Conservation (phyloP, 2,113 vertebrate genomes). For the Rhabdomys dilectus region DNA sequence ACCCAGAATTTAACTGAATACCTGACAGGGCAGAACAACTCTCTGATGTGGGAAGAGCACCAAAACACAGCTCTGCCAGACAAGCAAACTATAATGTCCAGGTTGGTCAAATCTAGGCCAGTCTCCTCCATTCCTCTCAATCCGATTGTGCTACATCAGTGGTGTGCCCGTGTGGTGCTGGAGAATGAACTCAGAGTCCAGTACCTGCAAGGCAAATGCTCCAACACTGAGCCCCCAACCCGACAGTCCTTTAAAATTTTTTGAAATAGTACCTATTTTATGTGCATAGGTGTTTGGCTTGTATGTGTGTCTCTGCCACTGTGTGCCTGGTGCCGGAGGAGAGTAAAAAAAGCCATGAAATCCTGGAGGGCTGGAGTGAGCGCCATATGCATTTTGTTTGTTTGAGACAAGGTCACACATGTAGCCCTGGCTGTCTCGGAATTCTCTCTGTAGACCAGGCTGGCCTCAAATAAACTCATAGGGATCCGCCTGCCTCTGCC, state of each 20-base stretch:
- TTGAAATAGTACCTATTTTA: background rate
- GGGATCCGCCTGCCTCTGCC: background rate
- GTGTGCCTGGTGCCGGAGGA: background rate
- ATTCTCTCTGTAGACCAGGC: background rate
- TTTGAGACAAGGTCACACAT: background rate
- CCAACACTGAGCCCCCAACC: background rate
- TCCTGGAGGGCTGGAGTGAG: background rate
- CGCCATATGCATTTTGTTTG: background rate
- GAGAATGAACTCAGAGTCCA: background rate
- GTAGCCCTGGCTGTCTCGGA: background rate
- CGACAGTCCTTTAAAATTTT: background rate
- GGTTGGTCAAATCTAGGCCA: background rate
- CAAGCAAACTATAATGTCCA: fast-evolving
- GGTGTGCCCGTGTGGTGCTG: background rate
- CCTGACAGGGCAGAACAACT: background rate
- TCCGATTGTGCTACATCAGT: background rate
- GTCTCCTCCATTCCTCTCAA: background rate
- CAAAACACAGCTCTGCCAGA: background rate
- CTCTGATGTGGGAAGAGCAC: background rate
- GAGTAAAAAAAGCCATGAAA: background rate
- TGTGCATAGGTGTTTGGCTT: background rate
- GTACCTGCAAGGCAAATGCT: background rate
- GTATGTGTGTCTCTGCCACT: background rate
- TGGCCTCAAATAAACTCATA: background rate
- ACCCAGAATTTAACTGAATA: background rate